These are phyloP conservation scores for Arbacia lixula DNA, from an alignment of 53 echinoderm and acorn worm species.

Conservation along the genomic window DNA sequence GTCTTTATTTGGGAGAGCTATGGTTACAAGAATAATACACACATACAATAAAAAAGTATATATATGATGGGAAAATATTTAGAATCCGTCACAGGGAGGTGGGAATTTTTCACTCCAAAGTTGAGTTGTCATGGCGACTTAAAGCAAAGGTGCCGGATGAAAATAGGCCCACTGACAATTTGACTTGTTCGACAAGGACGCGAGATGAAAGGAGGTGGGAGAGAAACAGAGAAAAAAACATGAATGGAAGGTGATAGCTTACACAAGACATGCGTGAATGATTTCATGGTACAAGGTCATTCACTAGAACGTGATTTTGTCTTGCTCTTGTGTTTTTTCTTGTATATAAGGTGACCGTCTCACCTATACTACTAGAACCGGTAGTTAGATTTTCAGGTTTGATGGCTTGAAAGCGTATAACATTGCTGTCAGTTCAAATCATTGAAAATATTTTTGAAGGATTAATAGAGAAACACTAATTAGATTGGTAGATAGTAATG, in stretches of 20 bases:
- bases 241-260: slow-evolving; percentile 5
- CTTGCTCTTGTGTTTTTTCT: too few species aligned
- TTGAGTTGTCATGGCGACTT: slow-evolving; percentile 27
- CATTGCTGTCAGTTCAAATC: too few species aligned
- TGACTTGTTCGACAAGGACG: slow-evolving; percentile 10
- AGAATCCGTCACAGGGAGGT: neutral
- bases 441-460: too few species aligned
- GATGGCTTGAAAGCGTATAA: too few species aligned
- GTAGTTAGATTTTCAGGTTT: too few species aligned
- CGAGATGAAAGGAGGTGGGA: neutral
- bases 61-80: slow-evolving; percentile 22
- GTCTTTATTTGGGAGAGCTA: too few species aligned
- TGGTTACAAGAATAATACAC: neutral
- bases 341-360: too few species aligned
- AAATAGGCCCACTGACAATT: slow-evolving; percentile 24
- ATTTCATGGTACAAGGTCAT: neutral
- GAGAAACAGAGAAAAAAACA: neutral
- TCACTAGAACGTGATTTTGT: too few species aligned
- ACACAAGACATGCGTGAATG: neutral
- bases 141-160: slow-evolving; percentile 1
- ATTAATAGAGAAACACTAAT: too few species aligned
- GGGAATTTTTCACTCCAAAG: slow-evolving; percentile 15
- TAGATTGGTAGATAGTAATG: too few species aligned
- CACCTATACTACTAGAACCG: too few species aligned
- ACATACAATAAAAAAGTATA: too few species aligned